Conservation (phyloP, 2,113 vertebrate species). For the Chaenocephalus aceratus region DNA sequence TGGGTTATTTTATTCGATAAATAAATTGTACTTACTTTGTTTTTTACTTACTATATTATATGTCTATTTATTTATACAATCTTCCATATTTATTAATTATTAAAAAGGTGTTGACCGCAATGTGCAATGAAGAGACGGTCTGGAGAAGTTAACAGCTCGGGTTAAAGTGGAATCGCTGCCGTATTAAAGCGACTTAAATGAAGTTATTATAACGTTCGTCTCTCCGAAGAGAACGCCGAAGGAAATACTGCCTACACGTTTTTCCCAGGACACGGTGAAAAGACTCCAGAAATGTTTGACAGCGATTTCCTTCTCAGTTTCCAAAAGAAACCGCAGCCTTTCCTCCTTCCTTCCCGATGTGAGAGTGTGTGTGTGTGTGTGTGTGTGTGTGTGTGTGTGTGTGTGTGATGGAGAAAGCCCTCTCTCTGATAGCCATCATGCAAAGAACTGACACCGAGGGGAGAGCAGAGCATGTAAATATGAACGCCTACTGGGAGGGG, state of each 20-base stretch:
- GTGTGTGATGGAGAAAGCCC: constrained; percentile 34
- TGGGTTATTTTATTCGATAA: too few species aligned
- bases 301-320: constrained; percentile 60
- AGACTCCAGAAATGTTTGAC: constrained; percentile 70
- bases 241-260: constrained; percentile 25
- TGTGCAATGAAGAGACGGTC: too few species aligned
- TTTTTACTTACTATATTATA: too few species aligned
- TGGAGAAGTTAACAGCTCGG: constrained; percentile 46
- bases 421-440: constrained; percentile 68
- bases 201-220: constrained; percentile 33
- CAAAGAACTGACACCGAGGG: constrained; percentile 54
- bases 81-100: too few species aligned
- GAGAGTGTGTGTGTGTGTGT: too few species aligned
- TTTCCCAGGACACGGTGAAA: constrained; percentile 77
- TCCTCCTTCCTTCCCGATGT: constrained; percentile 48
- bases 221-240: neutral
- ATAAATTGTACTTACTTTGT: too few species aligned
- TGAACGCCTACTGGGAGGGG: constrained; percentile 41
- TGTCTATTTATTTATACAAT: too few species aligned
- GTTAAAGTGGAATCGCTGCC: constrained; percentile 60
- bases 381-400: too few species aligned
- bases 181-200: constrained; percentile 62
- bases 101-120: too few species aligned
- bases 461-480: constrained; percentile 62
- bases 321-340: constrained; percentile 47